Percentiles rank a stretch among this genome's conserved stretches.
phyloP scores from a whole-genome alignment of 2,113 vertebrate species.

The Polypterus bichir region DNA sequence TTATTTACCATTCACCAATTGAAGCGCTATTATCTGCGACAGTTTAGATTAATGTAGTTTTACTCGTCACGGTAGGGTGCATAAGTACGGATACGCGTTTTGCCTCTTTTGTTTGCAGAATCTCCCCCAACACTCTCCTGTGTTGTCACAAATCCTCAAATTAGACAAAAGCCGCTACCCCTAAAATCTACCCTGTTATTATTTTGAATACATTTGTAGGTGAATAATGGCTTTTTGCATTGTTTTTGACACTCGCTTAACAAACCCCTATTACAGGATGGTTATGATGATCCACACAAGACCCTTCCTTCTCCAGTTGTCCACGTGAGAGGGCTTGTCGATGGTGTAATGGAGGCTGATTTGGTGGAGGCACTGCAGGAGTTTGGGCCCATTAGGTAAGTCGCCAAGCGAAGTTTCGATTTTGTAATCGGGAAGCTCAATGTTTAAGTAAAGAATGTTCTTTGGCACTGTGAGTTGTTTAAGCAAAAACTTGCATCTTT shows the following conservation, averaged over 20 bases:
- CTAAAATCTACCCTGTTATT: background rate
- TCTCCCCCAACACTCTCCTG: background rate
- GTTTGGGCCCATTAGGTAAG: constrained; percentile 83
- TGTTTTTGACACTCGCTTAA: background rate
- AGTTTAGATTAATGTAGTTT: too few relatives aligned
- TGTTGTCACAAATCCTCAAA: background rate
- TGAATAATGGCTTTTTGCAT: background rate
- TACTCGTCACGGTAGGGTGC: too few relatives aligned
- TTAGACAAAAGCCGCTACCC: background rate
- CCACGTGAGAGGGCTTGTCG: constrained; percentile 80
- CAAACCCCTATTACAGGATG: constrained; percentile 48
- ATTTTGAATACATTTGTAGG: background rate
- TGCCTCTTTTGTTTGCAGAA: background rate
- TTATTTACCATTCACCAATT: too few relatives aligned
- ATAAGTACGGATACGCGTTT: background rate
- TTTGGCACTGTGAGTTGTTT: too few relatives aligned
- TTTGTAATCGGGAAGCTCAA: too few relatives aligned
- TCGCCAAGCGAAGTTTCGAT: background rate
- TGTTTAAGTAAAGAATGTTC: too few relatives aligned
- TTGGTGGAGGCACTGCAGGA: constrained; percentile 86
- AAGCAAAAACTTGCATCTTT: background rate
- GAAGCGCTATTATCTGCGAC: too few relatives aligned
- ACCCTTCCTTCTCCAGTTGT: constrained; percentile 83
- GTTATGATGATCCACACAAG: constrained; percentile 83
- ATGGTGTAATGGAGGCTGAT: constrained; percentile 80